These are phyloP conservation scores for Schizothorax lantsangensis DNA, from an alignment of 2,797 vertebrate species.

Conservation along the genomic window DNA sequence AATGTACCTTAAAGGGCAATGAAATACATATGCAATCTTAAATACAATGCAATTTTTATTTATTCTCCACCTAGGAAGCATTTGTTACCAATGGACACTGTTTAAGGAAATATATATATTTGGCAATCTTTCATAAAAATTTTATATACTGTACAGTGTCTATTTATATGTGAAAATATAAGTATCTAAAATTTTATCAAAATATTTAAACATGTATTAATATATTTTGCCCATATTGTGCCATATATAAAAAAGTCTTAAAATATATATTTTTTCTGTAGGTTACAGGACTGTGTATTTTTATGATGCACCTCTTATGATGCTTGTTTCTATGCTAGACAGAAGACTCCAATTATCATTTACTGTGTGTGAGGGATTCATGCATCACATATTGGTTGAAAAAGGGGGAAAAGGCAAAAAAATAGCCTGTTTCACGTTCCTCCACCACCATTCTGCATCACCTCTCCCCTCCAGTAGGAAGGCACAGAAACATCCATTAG, in stretches of 20 bases:
- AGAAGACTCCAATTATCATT: constrained; percentile 50
- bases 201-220: no score
- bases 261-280: neutral
- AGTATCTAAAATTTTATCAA: no score
- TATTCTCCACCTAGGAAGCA: neutral
- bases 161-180: no score
- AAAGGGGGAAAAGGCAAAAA: neutral
- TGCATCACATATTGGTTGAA: constrained; percentile 24
- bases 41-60: neutral
- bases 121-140: neutral
- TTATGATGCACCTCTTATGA: constrained; percentile 26
- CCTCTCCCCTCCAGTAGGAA: constrained; percentile 49
- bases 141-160: no score
- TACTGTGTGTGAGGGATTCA: constrained; percentile 29
- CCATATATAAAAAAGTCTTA: neutral
- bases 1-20: neutral
- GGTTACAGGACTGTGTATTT: constrained; percentile 1
- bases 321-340: constrained; percentile 19
- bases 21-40: neutral
- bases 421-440: constrained; percentile 19
- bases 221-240: neutral
- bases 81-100: neutral
- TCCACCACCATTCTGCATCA: constrained; percentile 50
- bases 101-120: neutral
- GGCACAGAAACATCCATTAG: constrained; percentile 65